A percentile compares a stretch with the other conserved stretches of the same genome.
Evolutionary conservation across 2,888 invertebrate genomes (phyloP).

Genomic region (Drosophila prolongata): DNA sequence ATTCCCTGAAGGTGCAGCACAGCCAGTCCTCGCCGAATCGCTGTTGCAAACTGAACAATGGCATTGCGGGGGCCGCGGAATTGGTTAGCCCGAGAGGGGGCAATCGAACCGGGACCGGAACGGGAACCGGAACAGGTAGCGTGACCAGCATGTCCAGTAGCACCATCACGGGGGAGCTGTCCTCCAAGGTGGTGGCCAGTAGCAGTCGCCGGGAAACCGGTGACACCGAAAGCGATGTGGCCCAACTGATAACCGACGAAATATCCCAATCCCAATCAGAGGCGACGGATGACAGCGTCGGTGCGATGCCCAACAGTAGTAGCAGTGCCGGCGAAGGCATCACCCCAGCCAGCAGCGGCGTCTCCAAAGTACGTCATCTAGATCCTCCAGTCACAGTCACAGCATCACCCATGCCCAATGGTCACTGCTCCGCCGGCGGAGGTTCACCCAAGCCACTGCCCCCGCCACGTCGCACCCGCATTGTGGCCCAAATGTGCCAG

Average conservation of each 20-base stretch:
- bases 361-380: slow-evolving; percentile 80
- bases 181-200: slow-evolving; percentile 72
- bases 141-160: slow-evolving; percentile 82
- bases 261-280: slow-evolving; percentile 79
- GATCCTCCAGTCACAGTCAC: slow-evolving; percentile 44
- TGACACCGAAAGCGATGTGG: slow-evolving; percentile 81
- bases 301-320: slow-evolving; percentile 75
- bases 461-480: slow-evolving; percentile 63
- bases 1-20: slow-evolving; percentile 84
- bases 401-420: slow-evolving; percentile 53
- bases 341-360: slow-evolving; percentile 2
- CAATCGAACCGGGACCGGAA: slow-evolving; percentile 30
- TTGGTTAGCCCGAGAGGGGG: not conserved
- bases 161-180: slow-evolving; percentile 81
- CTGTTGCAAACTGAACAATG: slow-evolving; percentile 82
- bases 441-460: slow-evolving; percentile 47
- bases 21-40: slow-evolving; percentile 84
- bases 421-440: slow-evolving; percentile 48
- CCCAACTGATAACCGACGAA: slow-evolving; percentile 80
- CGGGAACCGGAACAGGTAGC: slow-evolving; percentile 60
- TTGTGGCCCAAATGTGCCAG: slow-evolving; percentile 61
- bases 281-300: slow-evolving; percentile 79
- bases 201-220: slow-evolving; percentile 76
- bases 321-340: slow-evolving; percentile 53
- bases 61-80: slow-evolving; percentile 20